phyloP scores from a whole-genome alignment of 1,140 invertebrate species.

The Papilio xuthus region DNA sequence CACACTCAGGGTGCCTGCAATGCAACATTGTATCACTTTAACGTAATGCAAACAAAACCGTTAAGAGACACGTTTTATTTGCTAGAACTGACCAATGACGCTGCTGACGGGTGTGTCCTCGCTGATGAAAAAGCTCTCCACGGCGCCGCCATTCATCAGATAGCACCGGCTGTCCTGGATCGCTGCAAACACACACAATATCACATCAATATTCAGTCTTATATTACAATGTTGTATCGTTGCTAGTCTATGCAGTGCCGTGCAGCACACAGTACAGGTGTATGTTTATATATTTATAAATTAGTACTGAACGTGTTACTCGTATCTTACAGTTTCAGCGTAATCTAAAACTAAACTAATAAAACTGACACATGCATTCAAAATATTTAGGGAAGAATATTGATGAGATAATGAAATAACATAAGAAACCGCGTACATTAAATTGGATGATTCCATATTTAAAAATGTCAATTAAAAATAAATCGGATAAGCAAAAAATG shows the following conservation, averaged over 20 bases:
- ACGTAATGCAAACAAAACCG: not conserved
- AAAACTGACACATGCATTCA: too few species aligned
- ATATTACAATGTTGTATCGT: not conserved
- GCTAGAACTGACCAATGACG: constrained; percentile 83
- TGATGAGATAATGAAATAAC: too few species aligned
- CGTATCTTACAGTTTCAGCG: too few species aligned
- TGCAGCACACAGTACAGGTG: not conserved
- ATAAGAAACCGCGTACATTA: too few species aligned
- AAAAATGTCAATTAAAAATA: too few species aligned
- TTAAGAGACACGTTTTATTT: not conserved
- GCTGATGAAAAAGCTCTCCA: constrained; percentile 94
- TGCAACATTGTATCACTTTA: not conserved
- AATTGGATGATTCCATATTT: too few species aligned
- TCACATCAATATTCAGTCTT: not conserved
- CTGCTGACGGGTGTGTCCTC: constrained; percentile 91
- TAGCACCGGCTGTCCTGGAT: constrained; percentile 92
- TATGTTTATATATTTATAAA: not conserved
- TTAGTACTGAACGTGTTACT: too few species aligned
- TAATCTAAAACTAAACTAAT: too few species aligned
- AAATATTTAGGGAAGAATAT: too few species aligned
- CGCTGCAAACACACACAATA: constrained; percentile 60
- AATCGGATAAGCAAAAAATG: not conserved
- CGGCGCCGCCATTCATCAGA: constrained; percentile 93
- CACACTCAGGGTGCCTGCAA: constrained; percentile 86
- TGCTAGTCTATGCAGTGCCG: not conserved